A percentile compares a stretch with the other conserved stretches of the same genome.
These are phyloP conservation scores for Rattus norvegicus DNA, from an alignment of 2,113 vertebrate genomes.

Conservation along the genomic window DNA sequence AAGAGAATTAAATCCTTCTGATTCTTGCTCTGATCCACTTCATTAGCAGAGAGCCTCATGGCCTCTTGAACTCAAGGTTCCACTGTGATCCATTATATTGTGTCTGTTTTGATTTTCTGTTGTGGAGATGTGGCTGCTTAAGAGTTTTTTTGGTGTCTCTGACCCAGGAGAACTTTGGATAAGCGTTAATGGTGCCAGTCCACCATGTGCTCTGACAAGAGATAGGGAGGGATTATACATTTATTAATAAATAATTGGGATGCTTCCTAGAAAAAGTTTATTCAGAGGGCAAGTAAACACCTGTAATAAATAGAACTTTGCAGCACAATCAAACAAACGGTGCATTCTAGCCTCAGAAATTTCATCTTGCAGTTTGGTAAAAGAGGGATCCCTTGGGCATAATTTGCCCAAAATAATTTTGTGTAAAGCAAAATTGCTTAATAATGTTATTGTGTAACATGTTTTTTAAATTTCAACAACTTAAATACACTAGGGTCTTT, in stretches of 20 bases:
- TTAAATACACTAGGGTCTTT: background rate
- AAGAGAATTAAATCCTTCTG: conserved; percentile 24
- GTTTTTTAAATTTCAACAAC: background rate
- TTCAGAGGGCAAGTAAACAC: conserved; percentile 12
- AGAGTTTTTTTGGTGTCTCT: conserved; percentile 2
- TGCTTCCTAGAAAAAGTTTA: conserved; percentile 26
- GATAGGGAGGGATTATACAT: background rate
- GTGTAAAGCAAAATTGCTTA: background rate
- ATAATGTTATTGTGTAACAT: background rate
- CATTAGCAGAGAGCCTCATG: background rate
- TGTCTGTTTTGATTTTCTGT: conserved; percentile 31
- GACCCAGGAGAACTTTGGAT: conserved; percentile 16
- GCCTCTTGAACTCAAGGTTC: background rate
- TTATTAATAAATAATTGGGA: background rate
- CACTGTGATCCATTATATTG: background rate
- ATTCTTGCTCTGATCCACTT: conserved; percentile 20
- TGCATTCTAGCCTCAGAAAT: background rate
- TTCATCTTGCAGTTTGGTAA: background rate
- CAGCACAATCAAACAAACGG: background rate
- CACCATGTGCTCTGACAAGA: background rate
- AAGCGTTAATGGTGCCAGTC: background rate
- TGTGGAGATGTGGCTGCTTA: background rate
- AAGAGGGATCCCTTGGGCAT: background rate
- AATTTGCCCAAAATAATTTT: conserved; percentile 1
- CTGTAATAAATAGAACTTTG: background rate